A percentile compares a stretch with the other conserved stretches of the same genome.
phyloP scores from a whole-genome alignment of 2,113 vertebrate species.

The Nipponia nippon region DNA sequence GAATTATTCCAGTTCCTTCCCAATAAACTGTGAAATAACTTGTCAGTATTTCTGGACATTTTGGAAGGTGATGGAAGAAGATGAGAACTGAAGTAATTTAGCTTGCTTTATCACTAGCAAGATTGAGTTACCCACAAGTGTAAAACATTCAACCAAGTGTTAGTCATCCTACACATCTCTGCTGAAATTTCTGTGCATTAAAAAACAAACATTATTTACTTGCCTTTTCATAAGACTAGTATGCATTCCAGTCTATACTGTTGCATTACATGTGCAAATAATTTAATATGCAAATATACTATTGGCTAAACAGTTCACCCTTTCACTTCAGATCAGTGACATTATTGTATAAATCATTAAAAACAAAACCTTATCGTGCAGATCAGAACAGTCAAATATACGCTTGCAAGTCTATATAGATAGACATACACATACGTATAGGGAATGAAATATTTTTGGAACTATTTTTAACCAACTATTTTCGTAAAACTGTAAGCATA shows the following conservation, averaged over 20 bases:
- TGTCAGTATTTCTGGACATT: background rate
- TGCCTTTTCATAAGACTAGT: background rate
- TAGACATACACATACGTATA: fast-evolving
- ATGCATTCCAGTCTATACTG: background rate
- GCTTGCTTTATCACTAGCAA: background rate
- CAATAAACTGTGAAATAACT: conserved; percentile 37
- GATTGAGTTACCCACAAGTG: fast-evolving
- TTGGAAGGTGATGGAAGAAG: background rate
- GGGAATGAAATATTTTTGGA: background rate
- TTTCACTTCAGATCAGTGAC: background rate
- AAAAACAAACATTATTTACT: background rate
- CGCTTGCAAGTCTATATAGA: background rate
- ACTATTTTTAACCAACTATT: background rate
- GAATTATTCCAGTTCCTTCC: background rate
- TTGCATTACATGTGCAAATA: background rate
- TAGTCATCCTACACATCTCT: background rate
- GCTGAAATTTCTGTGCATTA: background rate
- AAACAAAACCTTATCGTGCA: background rate
- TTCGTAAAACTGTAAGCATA: background rate
- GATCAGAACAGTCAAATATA: background rate
- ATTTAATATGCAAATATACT: background rate
- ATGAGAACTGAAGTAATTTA: background rate
- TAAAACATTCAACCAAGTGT: background rate
- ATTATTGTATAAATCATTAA: background rate
- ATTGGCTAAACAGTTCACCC: background rate